These are phyloP conservation scores for Camponotus vicinus DNA, from an alignment of 1,140 invertebrate species.

Conservation along the genomic window DNA sequence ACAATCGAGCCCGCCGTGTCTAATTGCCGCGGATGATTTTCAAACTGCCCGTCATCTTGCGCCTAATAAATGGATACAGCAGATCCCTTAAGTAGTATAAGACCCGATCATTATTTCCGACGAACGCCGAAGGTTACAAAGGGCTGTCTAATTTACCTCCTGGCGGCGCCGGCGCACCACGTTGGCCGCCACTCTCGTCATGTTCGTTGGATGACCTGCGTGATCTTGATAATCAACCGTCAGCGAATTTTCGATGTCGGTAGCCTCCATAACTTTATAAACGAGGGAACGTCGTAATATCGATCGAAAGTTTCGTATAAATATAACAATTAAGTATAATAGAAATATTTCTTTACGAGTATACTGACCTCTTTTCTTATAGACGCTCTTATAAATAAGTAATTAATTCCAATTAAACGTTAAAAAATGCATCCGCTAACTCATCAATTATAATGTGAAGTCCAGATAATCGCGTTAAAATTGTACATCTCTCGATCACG, in stretches of 20 bases:
- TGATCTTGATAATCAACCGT: conserved; percentile 56
- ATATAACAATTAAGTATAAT: not conserved
- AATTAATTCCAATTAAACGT: not conserved
- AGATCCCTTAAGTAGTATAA: conserved; percentile 72
- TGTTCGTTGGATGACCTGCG: conserved; percentile 54
- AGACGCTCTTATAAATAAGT: not conserved
- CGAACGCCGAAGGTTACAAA: conserved; percentile 67
- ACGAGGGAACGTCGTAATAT: conserved; percentile 8
- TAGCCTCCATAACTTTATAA: conserved; percentile 34
- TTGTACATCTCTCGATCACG: not conserved
- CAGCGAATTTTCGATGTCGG: conserved; percentile 43
- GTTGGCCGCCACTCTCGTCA: conserved; percentile 56
- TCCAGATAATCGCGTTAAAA: not conserved
- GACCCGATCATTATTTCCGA: conserved; percentile 69
- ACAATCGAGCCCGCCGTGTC: conserved; percentile 72
- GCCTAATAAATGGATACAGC: conserved; percentile 78
- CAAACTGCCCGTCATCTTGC: conserved; percentile 70
- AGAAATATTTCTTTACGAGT: not conserved
- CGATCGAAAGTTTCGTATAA: conserved; percentile 7
- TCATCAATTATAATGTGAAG: not conserved
- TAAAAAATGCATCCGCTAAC: not conserved
- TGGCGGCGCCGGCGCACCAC: conserved; percentile 54
- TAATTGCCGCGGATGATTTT: conserved; percentile 76
- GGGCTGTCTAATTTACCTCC: conserved; percentile 68
- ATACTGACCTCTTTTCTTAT: not conserved